These are phyloP conservation scores for Itoplectis maculator DNA, from an alignment of 2,888 invertebrate species.

Conservation along the genomic window DNA sequence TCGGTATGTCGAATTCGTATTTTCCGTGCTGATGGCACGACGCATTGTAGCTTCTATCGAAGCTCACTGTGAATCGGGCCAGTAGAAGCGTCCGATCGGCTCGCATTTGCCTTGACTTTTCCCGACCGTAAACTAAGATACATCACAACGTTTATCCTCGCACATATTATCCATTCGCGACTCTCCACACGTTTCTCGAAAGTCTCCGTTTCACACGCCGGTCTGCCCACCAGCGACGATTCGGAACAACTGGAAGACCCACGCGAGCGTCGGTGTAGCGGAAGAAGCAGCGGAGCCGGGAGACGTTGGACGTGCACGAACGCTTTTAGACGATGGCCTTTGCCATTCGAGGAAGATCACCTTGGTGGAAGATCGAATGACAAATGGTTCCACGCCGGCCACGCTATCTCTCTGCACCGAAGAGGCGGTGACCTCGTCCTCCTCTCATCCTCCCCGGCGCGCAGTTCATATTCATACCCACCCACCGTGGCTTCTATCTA, in stretches of 20 bases:
- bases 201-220: slow-evolving; percentile 18
- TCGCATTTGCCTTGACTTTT: background rate
- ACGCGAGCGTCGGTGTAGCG: slow-evolving; percentile 41
- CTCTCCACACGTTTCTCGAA: slow-evolving; percentile 33
- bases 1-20: too few relatives aligned
- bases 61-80: background rate
- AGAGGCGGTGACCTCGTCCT: slow-evolving; percentile 52
- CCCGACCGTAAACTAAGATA: background rate
- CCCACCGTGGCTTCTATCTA: slow-evolving; percentile 30
- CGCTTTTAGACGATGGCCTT: slow-evolving; percentile 73
- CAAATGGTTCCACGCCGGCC: slow-evolving; percentile 72
- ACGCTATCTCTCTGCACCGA: slow-evolving; percentile 70
- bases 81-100: background rate
- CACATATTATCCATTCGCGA: slow-evolving; percentile 63
- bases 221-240: slow-evolving; percentile 25
- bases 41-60: background rate
- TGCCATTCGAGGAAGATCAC: slow-evolving; percentile 73
- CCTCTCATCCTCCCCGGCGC: slow-evolving; percentile 3
- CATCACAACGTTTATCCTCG: slow-evolving; percentile 28
- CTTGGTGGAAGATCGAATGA: slow-evolving; percentile 76
- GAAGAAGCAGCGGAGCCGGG: slow-evolving; percentile 47
- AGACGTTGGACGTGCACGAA: slow-evolving; percentile 66
- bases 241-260: slow-evolving; percentile 21
- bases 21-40: too few relatives aligned
- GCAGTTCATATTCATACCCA: slow-evolving; percentile 48